Percentiles rank a stretch among this genome's conserved stretches.
Evolutionary conservation across 1,140 invertebrate species (phyloP).

Genomic region (Procambarus clarkii): DNA sequence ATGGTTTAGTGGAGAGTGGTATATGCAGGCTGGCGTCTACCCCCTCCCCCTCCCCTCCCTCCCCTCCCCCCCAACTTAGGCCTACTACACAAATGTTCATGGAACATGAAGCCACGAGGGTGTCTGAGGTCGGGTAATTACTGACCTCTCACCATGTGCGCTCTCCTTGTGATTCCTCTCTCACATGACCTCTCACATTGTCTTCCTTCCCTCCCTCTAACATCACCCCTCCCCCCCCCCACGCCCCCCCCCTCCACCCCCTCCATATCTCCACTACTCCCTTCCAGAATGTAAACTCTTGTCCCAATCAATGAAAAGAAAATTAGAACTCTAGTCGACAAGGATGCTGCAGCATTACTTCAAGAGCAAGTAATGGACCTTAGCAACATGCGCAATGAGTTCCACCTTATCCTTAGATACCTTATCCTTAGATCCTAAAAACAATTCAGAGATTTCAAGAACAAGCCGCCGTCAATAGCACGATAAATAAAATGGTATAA

Average conservation of each 20-base stretch:
- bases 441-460: too few relatives aligned
- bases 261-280: background rate
- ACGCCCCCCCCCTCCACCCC: background rate
- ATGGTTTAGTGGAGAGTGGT: too few relatives aligned
- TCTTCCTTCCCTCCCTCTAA: background rate
- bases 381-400: too few relatives aligned
- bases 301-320: background rate
- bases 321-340: too few relatives aligned
- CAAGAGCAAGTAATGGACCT: too few relatives aligned
- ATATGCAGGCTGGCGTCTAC: too few relatives aligned
- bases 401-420: too few relatives aligned
- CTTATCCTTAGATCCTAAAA: too few relatives aligned
- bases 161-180: conserved; percentile 25
- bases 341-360: too few relatives aligned
- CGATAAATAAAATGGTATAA: too few relatives aligned
- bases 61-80: background rate
- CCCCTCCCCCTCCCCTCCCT: background rate
- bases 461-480: background rate
- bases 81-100: background rate
- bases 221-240: background rate
- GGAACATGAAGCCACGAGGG: background rate
- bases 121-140: conserved; percentile 24
- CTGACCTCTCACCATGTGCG: conserved; percentile 25
- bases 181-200: background rate
- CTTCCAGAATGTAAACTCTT: background rate